Conservation (phyloP, 2,113 vertebrate genomes). For the Tyto alba region DNA sequence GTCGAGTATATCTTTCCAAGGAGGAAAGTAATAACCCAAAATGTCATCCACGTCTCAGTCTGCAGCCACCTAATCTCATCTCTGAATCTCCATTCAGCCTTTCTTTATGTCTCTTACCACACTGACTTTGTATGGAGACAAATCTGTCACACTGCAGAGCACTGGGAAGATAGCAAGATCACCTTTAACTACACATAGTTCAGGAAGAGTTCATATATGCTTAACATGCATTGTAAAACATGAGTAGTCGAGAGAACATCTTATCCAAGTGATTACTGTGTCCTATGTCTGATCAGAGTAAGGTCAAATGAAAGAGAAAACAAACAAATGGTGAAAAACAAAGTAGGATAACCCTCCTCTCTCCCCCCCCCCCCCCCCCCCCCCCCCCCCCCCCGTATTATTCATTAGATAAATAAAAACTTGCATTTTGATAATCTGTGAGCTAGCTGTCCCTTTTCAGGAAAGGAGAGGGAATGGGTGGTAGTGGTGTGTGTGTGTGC, state of each 20-base stretch:
- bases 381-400: neutral
- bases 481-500: accelerated
- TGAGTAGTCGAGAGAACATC: neutral
- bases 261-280: neutral
- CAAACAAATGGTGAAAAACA: neutral
- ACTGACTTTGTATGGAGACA: neutral
- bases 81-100: neutral
- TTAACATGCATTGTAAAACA: neutral
- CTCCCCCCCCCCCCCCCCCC: neutral
- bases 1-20: neutral
- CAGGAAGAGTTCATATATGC: neutral
- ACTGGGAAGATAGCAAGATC: neutral
- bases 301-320: neutral
- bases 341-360: neutral
- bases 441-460: neutral
- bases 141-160: neutral
- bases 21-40: neutral
- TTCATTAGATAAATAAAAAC: neutral
- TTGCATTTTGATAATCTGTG: neutral
- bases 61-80: neutral
- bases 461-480: neutral
- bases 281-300: neutral
- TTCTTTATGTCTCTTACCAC: neutral
- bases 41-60: neutral
- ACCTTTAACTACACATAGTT: neutral